A percentile compares a stretch with the other conserved stretches of the same genome.
Conservation (phyloP, 2,888 invertebrate species). For the Nebria brevicollis region DNA sequence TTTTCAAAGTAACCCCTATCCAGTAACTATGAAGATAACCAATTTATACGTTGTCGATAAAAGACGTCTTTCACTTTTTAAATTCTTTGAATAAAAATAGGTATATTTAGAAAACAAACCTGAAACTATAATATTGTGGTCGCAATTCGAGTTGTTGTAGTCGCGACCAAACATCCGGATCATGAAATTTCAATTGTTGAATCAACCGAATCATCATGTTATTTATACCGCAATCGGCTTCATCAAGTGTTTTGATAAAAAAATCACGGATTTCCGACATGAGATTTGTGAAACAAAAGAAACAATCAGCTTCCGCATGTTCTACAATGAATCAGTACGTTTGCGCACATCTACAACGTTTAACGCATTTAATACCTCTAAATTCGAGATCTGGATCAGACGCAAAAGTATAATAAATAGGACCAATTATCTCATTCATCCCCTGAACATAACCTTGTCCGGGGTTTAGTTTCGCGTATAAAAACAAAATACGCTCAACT, state of each 20-base stretch:
- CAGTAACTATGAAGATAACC: no score
- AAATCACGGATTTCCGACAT: constrained; percentile 98
- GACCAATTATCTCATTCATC: constrained; percentile 99
- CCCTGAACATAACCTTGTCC: constrained; percentile 97
- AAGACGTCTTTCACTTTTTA: no score
- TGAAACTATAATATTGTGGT: constrained; percentile 96
- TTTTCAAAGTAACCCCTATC: no score
- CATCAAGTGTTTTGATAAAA: constrained; percentile 95
- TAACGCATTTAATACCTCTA: constrained; percentile 70
- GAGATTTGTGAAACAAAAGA: constrained; percentile 97
- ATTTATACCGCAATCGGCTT: constrained; percentile 90
- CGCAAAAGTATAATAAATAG: constrained; percentile 97
- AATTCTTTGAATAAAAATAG: no score
- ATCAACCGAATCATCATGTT: constrained; percentile 88
- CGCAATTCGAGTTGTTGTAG: constrained; percentile 86
- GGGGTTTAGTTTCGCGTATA: constrained; percentile 98
- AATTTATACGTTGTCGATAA: no score
- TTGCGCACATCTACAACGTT: neutral
- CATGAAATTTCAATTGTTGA: constrained; percentile 79
- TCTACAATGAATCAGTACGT: constrained; percentile 65
- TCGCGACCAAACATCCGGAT: constrained; percentile 79
- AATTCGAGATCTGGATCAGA: constrained; percentile 83
- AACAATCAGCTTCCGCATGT: constrained; percentile 95
- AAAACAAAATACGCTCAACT: constrained; percentile 93
- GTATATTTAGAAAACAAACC: constrained; percentile 63